Conservation (phyloP, 2,113 vertebrate species). For the Hiodon tergisus region DNA sequence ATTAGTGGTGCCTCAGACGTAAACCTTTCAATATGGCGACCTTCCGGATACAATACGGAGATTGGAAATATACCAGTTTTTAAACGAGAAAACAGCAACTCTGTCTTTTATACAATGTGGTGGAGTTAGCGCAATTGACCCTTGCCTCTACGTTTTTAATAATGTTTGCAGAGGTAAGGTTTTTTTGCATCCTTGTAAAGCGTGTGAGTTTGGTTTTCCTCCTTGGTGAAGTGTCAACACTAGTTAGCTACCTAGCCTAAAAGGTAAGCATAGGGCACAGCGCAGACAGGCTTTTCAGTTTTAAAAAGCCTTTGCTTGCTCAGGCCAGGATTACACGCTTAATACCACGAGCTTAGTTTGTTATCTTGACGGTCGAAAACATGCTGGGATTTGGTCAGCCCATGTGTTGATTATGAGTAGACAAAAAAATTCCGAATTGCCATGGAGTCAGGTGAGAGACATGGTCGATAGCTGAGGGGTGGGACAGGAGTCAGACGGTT, state of each 20-base stretch:
- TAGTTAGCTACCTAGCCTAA: slow-evolving; percentile 30
- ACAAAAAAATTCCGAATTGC: not conserved
- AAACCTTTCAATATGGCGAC: slow-evolving; percentile 67
- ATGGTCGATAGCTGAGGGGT: not conserved
- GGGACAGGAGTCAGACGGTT: too few relatives aligned
- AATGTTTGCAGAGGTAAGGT: slow-evolving; percentile 72
- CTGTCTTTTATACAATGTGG: slow-evolving; percentile 53
- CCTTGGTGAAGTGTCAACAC: slow-evolving; percentile 29
- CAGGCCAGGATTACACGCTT: slow-evolving; percentile 52
- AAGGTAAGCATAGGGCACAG: slow-evolving; percentile 50
- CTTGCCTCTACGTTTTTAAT: slow-evolving; percentile 52
- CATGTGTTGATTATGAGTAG: not conserved
- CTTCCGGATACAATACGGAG: slow-evolving; percentile 56
- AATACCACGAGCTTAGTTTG: slow-evolving; percentile 41
- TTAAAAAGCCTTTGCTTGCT: slow-evolving; percentile 34
- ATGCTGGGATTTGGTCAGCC: slow-evolving; percentile 39
- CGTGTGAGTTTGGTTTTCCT: slow-evolving; percentile 30
- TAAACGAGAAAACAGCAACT: slow-evolving; percentile 44
- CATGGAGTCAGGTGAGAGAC: slow-evolving; percentile 11
- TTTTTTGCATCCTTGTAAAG: not conserved
- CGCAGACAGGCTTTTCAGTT: slow-evolving; percentile 15
- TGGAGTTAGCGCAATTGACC: slow-evolving; percentile 53
- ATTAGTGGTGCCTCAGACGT: slow-evolving; percentile 44
- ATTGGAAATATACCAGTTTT: slow-evolving; percentile 53
- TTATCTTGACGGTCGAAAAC: slow-evolving; percentile 35